Base-by-base conservation (phyloP, 2,888 invertebrate genomes). In the Meganola albula region DNA sequence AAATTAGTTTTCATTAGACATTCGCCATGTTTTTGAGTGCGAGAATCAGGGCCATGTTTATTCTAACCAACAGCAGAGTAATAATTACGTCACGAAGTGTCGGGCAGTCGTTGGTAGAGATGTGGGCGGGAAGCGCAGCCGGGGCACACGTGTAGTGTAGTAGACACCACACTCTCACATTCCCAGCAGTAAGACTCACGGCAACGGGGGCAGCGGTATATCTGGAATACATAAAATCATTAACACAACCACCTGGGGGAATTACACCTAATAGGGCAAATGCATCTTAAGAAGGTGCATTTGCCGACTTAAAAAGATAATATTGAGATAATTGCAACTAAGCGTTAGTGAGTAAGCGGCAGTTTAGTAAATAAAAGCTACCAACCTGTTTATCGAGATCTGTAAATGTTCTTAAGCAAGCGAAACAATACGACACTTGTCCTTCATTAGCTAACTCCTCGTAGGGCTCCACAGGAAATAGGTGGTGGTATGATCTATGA, bases 401-500 rank as follows among this genome's bases (percentile, higher is more conserved):
- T 5, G 75, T 80, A 42, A 93, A 90, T n/a, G 68, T 62, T 58
- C 91, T 91, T 38, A 92, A 89, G 58, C 95, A 95, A n/a, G 90
- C 90, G 59, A 90, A 94, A 64, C 95, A 95, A 47, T 75, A 78
- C 27, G 85, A 78, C 0, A 87, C 76, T 53, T 89, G 89, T 6
- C 88, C 89, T 16, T 89, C 87, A 43, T 88, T 89, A 0, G 80
- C 57, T 16, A 93, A 50, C 78, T 98, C 98, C 31, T 88, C 88
- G 61, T 94, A 99, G 28, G 92, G 89, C 24, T 93, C 92, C 27
- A 98, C 93, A 0, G 98, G 98, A 72, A 99, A 98, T 42, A 99
- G 87, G 78, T 99, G 99, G 71, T 99, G 98, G 74, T 98, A 98
- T 0, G 98, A 98, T 46, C 99, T n/a, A n/a, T n/a, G n/a, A n/a